phyloP scores from a whole-genome alignment of 2,113 vertebrate species.

The Lepus timidus region DNA sequence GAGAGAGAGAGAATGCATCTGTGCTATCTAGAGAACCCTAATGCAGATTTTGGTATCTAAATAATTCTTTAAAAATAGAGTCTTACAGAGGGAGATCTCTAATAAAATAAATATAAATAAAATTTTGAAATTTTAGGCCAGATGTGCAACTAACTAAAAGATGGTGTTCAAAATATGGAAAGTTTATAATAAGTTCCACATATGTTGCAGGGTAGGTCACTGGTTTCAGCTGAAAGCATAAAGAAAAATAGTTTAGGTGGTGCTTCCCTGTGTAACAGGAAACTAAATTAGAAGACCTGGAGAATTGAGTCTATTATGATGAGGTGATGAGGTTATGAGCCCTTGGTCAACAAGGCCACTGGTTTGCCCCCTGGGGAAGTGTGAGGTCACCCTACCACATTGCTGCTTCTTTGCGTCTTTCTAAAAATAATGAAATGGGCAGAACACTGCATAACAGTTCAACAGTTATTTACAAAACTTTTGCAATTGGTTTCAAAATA shows the following conservation, averaged over 20 bases:
- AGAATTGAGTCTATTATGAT: neutral
- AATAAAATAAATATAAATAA: neutral
- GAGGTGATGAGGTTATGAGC: neutral
- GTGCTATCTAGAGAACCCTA: neutral
- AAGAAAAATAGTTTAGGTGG: neutral
- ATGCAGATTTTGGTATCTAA: neutral
- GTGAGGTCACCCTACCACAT: fast-evolving
- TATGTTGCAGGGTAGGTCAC: neutral
- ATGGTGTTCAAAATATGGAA: neutral
- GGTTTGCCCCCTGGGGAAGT: neutral
- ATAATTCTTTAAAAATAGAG: neutral
- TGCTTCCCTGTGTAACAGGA: neutral
- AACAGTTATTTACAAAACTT: neutral
- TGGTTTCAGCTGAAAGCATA: neutral
- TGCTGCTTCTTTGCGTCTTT: neutral
- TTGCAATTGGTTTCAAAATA: neutral
- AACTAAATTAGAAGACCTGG: neutral
- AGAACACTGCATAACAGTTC: fast-evolving
- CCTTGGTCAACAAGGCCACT: neutral
- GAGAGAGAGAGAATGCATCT: too few species aligned
- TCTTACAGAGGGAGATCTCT: neutral
- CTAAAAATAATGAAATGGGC: neutral
- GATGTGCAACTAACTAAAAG: neutral
- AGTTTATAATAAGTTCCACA: neutral
- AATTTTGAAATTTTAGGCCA: neutral